Percentiles rank a stretch among this genome's conserved stretches.
These are phyloP conservation scores for Porites lutea DNA, from an alignment of 64 coral and sea anemone genomes.

Conservation along the genomic window DNA sequence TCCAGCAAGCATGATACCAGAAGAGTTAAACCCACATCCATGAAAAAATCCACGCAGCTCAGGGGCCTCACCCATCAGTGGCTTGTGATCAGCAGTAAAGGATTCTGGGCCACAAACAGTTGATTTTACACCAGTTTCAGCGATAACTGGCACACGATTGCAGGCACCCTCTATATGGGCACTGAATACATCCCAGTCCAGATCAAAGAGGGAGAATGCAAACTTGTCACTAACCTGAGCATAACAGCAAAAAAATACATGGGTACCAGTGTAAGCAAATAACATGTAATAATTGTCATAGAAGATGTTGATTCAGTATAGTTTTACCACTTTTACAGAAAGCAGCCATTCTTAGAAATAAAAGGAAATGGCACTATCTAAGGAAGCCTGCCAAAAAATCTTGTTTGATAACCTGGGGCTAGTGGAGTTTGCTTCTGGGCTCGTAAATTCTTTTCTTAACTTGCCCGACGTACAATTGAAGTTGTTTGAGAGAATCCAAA, in stretches of 20 bases:
- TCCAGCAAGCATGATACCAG: conserved; percentile 97
- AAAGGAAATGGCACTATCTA: no score
- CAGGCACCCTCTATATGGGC: conserved; percentile 95
- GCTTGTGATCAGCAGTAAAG: conserved; percentile 97
- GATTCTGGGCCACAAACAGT: conserved; percentile 99
- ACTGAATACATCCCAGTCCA: conserved; percentile 98
- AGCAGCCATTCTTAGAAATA: no score
- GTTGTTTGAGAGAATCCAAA: no score
- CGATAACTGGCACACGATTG: conserved; percentile 90
- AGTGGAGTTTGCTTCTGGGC: no score
- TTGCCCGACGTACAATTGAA: no score
- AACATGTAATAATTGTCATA: no score
- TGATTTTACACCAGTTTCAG: conserved; percentile 95
- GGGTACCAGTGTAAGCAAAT: no score
- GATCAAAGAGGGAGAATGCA: conserved; percentile 96
- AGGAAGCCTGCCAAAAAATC: no score
- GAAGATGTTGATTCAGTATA: no score
- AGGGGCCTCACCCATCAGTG: conserved; percentile 90
- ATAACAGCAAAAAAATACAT: neutral
- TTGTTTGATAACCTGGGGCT: no score
- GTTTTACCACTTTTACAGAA: no score
- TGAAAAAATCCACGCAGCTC: conserved; percentile 94
- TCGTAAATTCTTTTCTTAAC: no score
- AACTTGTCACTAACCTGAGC: conserved; percentile 95
- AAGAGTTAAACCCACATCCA: conserved; percentile 97